Conservation (phyloP, 2,797 vertebrate genomes). For the Chanos chanos region DNA sequence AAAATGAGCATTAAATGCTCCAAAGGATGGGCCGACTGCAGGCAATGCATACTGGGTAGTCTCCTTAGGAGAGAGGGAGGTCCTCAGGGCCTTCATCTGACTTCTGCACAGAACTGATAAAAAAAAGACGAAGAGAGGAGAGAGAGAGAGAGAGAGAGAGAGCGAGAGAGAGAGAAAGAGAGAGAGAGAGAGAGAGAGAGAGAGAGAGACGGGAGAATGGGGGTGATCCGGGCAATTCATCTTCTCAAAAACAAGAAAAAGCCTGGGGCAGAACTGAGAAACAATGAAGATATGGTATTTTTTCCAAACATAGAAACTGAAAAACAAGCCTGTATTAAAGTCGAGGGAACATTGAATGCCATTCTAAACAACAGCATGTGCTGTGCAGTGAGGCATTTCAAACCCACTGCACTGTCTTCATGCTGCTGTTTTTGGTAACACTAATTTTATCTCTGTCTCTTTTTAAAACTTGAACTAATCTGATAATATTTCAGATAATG, state of each 20-base stretch:
- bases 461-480: too few relatives aligned
- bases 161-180: neutral
- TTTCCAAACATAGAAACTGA: too few relatives aligned
- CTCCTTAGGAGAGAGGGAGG: slow-evolving; percentile 34
- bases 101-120: slow-evolving; percentile 57
- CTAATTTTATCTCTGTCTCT: too few relatives aligned
- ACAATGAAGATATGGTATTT: too few relatives aligned
- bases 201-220: neutral
- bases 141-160: neutral
- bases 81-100: slow-evolving; percentile 60
- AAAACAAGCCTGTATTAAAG: too few relatives aligned
- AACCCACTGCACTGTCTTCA: too few relatives aligned
- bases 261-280: neutral
- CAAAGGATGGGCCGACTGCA: slow-evolving; percentile 75
- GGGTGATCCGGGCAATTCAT: slow-evolving; percentile 20
- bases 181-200: neutral
- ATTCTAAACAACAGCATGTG: too few relatives aligned
- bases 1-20: slow-evolving; percentile 99
- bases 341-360: too few relatives aligned
- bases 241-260: slow-evolving; percentile 10
- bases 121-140: slow-evolving; percentile 22
- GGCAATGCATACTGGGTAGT: slow-evolving; percentile 68
- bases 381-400: too few relatives aligned
- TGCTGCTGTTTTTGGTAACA: too few relatives aligned
- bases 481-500: too few relatives aligned